Conservation (phyloP, 2,888 invertebrate genomes). For the Hirtodrosophila alboralis region DNA sequence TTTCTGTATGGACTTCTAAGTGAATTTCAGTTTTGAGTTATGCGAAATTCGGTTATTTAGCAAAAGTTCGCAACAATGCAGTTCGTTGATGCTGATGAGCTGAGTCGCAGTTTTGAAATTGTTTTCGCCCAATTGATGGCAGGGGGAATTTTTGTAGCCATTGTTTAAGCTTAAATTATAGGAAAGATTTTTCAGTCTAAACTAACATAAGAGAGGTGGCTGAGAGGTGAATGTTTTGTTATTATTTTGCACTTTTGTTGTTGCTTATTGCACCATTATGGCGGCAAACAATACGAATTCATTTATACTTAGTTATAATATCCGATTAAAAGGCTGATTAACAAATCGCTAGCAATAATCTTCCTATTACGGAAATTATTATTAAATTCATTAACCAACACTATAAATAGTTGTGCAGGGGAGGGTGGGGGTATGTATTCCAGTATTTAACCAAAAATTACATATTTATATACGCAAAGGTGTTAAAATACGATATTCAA, state of each 20-base stretch:
- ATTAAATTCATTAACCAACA: too few species aligned
- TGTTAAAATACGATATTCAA: too few species aligned
- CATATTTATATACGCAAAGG: too few species aligned
- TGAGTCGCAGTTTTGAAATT: slow-evolving; percentile 53
- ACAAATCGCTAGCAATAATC: too few species aligned
- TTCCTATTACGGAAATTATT: too few species aligned
- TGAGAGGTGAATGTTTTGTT: too few species aligned
- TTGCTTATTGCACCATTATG: slow-evolving; percentile 1
- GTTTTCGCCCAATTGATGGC: slow-evolving; percentile 27
- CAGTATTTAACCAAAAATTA: too few species aligned
- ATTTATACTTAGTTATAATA: too few species aligned
- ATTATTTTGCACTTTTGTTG: too few species aligned
- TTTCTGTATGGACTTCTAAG: slow-evolving; percentile 47
- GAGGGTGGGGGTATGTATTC: too few species aligned
- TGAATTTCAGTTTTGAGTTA: slow-evolving; percentile 66
- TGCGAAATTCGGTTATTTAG: slow-evolving; percentile 72
- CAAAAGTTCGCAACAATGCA: slow-evolving; percentile 67
- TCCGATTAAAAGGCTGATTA: too few species aligned
- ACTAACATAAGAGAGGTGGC: slow-evolving; percentile 15
- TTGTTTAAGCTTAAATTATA: slow-evolving; percentile 29
- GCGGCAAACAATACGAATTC: neutral
- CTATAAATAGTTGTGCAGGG: too few species aligned
- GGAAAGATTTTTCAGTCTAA: slow-evolving; percentile 4
- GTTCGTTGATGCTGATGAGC: slow-evolving; percentile 57
- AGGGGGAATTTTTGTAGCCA: slow-evolving; percentile 27